A percentile compares a stretch with the other conserved stretches of the same genome.
Conservation (phyloP, 2,797 vertebrate species). For the Gymnoscopelus microlampas region DNA sequence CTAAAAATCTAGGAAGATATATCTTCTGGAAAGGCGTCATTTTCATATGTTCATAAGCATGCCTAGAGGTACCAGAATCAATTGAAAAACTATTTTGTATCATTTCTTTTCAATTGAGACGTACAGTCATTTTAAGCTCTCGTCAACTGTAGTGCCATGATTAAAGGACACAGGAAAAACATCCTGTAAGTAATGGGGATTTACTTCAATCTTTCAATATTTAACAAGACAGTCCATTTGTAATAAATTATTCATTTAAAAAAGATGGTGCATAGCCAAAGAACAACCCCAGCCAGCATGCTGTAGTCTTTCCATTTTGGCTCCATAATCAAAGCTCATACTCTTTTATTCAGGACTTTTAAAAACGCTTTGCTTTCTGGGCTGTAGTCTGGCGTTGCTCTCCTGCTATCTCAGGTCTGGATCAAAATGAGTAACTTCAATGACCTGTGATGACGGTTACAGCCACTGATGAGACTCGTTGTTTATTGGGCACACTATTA, state of each 20-base stretch:
- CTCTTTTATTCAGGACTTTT: slow-evolving; percentile 26
- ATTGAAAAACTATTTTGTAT: too few species aligned
- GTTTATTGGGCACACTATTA: slow-evolving; percentile 19
- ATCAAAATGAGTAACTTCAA: slow-evolving; percentile 51
- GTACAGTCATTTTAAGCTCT: too few species aligned
- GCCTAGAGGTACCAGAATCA: too few species aligned
- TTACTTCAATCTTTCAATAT: too few species aligned
- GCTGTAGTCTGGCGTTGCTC: slow-evolving; percentile 33
- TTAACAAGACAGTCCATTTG: neutral
- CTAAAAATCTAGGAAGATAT: too few species aligned
- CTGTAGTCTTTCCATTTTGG: slow-evolving; percentile 3
- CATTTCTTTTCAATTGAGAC: too few species aligned
- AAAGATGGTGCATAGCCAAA: neutral
- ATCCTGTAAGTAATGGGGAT: too few species aligned
- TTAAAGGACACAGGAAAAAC: too few species aligned
- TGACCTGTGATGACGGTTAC: slow-evolving; percentile 41
- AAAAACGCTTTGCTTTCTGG: slow-evolving; percentile 16
- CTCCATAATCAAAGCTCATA: slow-evolving; percentile 5
- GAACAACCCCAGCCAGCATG: neutral
- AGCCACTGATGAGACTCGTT: slow-evolving; percentile 45
- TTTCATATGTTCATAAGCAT: too few species aligned
- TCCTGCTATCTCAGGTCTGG: slow-evolving; percentile 51
- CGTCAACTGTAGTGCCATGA: too few species aligned
- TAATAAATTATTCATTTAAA: slow-evolving; percentile 11
- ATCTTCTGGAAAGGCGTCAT: too few species aligned